phyloP scores from a whole-genome alignment of 2,888 invertebrate species.

The Lepidonotus clava region DNA sequence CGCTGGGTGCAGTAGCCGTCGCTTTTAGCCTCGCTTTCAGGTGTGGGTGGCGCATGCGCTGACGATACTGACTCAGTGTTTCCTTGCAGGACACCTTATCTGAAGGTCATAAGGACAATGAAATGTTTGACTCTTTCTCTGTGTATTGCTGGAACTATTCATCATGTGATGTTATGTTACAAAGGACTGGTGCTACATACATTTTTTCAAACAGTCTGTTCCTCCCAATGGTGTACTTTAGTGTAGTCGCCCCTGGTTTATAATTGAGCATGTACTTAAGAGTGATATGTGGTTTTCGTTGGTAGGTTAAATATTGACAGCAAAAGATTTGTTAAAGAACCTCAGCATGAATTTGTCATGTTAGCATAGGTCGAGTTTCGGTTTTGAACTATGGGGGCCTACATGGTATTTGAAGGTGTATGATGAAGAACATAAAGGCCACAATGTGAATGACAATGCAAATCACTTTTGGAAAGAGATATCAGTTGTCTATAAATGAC shows the following conservation, averaged over 20 bases:
- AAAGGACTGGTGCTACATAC: not conserved
- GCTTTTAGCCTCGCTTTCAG: constrained; percentile 32
- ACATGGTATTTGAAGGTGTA: too few relatives aligned
- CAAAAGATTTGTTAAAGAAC: too few relatives aligned
- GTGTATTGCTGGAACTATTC: not conserved
- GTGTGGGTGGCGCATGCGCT: constrained; percentile 13
- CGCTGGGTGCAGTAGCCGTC: not conserved
- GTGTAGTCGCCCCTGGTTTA: not conserved
- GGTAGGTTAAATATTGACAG: too few relatives aligned
- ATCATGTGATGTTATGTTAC: not conserved
- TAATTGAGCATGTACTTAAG: not conserved
- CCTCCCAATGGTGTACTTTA: not conserved
- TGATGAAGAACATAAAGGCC: too few relatives aligned
- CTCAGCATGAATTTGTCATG: too few relatives aligned
- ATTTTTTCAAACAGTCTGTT: not conserved
- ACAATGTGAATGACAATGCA: too few relatives aligned
- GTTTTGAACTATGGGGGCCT: too few relatives aligned
- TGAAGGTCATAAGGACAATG: not conserved
- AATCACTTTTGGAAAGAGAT: too few relatives aligned
- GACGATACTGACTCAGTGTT: not conserved
- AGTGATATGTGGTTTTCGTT: not conserved
- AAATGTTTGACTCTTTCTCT: not conserved
- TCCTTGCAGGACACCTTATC: not conserved
- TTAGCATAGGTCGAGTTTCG: too few relatives aligned
- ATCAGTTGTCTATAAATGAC: too few relatives aligned